These are phyloP conservation scores for Prosapia bicincta DNA, from an alignment of 2,888 invertebrate genomes.

Conservation along the genomic window DNA sequence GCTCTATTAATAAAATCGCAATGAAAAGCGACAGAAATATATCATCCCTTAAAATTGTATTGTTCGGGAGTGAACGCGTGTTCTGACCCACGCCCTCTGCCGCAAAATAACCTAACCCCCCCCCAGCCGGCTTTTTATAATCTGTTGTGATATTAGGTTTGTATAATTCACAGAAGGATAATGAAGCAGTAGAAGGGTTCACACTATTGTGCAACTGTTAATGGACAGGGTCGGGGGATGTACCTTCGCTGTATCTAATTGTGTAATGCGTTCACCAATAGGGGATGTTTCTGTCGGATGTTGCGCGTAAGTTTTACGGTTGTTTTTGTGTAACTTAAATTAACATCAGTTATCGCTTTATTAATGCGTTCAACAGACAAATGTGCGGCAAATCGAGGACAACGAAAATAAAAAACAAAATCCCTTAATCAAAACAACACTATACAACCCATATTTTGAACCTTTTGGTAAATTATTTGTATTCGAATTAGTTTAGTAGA, in stretches of 20 bases:
- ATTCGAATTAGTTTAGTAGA: too few species aligned
- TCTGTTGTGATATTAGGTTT: slow-evolving; percentile 2
- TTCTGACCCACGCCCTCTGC: neutral
- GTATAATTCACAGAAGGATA: neutral
- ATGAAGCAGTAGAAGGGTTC: neutral
- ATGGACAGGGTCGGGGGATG: neutral
- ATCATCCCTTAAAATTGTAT: neutral
- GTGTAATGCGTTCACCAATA: neutral
- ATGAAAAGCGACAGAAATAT: slow-evolving; percentile 2
- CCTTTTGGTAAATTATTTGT: too few species aligned
- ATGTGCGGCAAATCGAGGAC: too few species aligned
- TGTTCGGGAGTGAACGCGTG: neutral
- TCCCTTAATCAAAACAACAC: too few species aligned
- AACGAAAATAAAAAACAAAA: too few species aligned
- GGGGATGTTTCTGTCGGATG: too few species aligned
- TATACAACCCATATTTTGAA: too few species aligned
- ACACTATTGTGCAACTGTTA: neutral
- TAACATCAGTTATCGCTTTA: too few species aligned
- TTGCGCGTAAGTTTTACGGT: too few species aligned
- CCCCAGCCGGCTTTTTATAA: neutral
- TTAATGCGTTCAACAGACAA: too few species aligned
- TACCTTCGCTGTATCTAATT: neutral
- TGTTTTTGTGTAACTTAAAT: too few species aligned
- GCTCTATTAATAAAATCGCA: slow-evolving; percentile 25
- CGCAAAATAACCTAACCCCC: neutral